These are phyloP conservation scores for Pachydiplax longipennis DNA, from an alignment of 2,888 invertebrate species.

Conservation along the genomic window DNA sequence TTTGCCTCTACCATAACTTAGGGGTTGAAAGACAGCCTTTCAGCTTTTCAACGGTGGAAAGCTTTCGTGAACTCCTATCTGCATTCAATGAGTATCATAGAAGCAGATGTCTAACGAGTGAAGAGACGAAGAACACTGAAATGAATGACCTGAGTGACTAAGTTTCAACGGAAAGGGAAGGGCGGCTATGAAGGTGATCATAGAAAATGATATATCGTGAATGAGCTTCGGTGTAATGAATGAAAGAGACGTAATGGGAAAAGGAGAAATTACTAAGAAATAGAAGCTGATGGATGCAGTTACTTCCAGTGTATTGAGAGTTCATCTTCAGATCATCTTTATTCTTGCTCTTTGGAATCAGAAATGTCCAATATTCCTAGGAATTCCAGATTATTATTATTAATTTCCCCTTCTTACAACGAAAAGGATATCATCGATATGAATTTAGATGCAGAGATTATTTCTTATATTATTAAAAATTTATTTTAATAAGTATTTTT, in stretches of 20 bases:
- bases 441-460: no score
- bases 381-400: no score
- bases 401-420: no score
- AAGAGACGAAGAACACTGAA: neutral
- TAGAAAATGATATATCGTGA: neutral
- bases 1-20: neutral
- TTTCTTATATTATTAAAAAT: no score
- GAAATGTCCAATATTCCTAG: no score
- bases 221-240: neutral
- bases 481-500: no score
- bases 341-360: no score
- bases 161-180: neutral
- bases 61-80: neutral
- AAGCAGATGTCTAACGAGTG: neutral
- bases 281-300: neutral
- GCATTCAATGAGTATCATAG: neutral
- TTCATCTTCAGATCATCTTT: no score
- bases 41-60: neutral
- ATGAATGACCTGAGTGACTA: neutral
- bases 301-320: no score
- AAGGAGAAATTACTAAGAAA: neutral
- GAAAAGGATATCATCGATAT: no score
- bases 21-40: neutral
- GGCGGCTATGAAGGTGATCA: neutral
- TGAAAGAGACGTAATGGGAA: neutral